Conservation (phyloP, 2,797 vertebrate species). For the Gymnopithys bicolor region DNA sequence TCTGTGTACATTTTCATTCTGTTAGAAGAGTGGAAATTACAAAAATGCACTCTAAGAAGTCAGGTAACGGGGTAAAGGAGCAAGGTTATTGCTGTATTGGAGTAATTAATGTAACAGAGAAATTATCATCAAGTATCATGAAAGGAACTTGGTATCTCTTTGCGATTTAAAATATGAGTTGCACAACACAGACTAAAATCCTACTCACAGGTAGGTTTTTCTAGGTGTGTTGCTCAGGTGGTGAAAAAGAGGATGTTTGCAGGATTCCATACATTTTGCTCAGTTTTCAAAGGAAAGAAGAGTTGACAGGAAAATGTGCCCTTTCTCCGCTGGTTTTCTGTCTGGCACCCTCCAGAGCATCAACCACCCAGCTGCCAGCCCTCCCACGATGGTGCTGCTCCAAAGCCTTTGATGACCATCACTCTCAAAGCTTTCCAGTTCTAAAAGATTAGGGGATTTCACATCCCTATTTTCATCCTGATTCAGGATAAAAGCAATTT, state of each 20-base stretch:
- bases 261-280: not conserved
- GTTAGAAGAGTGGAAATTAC: not conserved
- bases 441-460: not conserved
- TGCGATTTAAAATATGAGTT: not conserved
- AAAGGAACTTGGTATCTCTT: not conserved
- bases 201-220: not conserved
- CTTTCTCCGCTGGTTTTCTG: not conserved
- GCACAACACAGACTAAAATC: not conserved
- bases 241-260: not conserved
- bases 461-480: not conserved
- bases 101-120: not conserved
- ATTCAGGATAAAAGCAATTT: not conserved
- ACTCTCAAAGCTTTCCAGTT: not conserved
- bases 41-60: not conserved
- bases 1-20: not conserved
- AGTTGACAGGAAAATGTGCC: not conserved
- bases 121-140: not conserved
- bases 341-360: not conserved
- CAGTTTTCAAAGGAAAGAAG: not conserved
- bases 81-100: not conserved
- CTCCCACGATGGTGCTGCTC: not conserved
- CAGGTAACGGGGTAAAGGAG: not conserved
- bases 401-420: not conserved
- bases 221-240: accelerated
- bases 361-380: not conserved